Evolutionary conservation across 2,797 vertebrate species (phyloP).

Genomic region (Macrochelys suwanniensis): DNA sequence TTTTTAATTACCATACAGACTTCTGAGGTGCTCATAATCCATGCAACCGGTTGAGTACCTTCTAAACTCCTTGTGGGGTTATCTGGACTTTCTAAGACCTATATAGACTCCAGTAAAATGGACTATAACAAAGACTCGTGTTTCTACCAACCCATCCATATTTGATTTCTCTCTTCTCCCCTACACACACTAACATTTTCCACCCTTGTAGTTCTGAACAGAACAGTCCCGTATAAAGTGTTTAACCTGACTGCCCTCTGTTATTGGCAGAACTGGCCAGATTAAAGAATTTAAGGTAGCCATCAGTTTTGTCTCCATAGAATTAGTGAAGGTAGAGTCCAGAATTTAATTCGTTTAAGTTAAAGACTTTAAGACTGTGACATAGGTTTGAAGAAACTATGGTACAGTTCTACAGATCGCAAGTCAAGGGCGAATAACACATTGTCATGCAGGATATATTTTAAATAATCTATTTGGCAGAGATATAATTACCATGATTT

Average conservation of each 20-base stretch:
- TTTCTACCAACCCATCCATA: not conserved
- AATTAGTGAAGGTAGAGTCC: not conserved
- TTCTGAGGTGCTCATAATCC: not conserved
- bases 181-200: not conserved
- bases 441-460: not conserved
- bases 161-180: not conserved
- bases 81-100: not conserved
- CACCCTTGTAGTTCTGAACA: not conserved
- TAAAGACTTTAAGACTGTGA: not conserved
- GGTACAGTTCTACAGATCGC: not conserved
- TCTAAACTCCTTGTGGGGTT: not conserved
- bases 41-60: not conserved
- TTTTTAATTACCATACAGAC: not conserved
- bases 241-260: rapidly evolving
- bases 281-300: not conserved
- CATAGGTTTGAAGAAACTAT: not conserved
- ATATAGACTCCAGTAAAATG: not conserved
- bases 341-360: not conserved
- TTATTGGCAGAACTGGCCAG: not conserved
- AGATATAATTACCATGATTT: not conserved
- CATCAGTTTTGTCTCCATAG: not conserved
- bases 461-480: conserved; percentile 41
- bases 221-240: not conserved
- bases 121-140: not conserved
- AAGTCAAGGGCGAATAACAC: conserved; percentile 52